phyloP scores from a whole-genome alignment of 2,888 invertebrate species.

The Cerastis rubricosa region DNA sequence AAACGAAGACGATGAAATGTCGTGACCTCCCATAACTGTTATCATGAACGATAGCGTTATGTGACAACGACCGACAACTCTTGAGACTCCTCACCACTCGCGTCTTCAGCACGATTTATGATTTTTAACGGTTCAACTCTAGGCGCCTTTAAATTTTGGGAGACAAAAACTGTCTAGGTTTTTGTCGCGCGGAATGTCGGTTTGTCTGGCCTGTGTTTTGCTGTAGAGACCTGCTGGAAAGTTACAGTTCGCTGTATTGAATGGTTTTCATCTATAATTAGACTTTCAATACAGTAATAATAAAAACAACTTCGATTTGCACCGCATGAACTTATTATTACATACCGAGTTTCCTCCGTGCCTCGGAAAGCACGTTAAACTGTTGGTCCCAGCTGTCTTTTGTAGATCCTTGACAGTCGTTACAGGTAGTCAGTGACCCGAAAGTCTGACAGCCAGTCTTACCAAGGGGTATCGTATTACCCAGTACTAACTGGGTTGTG shows the following conservation, averaged over 20 bases:
- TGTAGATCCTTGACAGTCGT: no score
- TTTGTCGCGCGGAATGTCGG: conserved; percentile 23
- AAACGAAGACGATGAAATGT: conserved; percentile 68
- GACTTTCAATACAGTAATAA: conserved; percentile 10
- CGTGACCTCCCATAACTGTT: conserved; percentile 78
- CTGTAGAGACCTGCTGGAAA: conserved; percentile 2
- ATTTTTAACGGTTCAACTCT: conserved; percentile 60
- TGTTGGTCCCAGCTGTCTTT: no score
- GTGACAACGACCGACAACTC: conserved; percentile 73
- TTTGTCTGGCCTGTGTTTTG: conserved; percentile 24
- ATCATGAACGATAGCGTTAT: conserved; percentile 73
- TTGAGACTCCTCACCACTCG: conserved; percentile 20
- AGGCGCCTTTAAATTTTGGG: conserved; percentile 39
- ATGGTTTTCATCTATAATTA: conserved; percentile 12
- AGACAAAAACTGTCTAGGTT: conserved; percentile 37
- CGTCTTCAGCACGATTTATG: conserved; percentile 63
- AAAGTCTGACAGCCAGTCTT: no score
- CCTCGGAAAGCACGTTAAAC: no score
- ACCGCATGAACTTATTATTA: background rate
- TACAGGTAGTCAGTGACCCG: no score
- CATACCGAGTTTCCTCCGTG: no score
- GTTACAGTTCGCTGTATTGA: background rate
- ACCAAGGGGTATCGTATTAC: no score
- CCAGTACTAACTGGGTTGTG: no score
- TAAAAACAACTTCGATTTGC: background rate